Base-by-base conservation (phyloP, 2,797 vertebrate species). In the Lerista edwardsae region DNA sequence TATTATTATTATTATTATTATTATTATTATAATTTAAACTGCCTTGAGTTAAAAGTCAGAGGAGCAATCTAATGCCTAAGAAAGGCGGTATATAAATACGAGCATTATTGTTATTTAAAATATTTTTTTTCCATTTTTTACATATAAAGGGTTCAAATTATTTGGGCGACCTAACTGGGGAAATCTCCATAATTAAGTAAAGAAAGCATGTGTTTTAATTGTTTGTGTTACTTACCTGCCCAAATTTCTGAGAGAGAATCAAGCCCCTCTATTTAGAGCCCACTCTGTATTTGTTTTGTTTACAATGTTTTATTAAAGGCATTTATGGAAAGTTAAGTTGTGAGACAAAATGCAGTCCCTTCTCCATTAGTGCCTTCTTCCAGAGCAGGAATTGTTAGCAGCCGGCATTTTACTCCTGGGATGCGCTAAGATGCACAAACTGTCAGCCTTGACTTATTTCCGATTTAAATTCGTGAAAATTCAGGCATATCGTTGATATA, bases 401-500 rank as follows among this genome's bases (percentile, higher is more conserved):
- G 47, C 75, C 25, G 17, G n/a, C 51, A 47, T 61, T 59, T 79
- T 79, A 36, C 47, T 12, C 25, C 47, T 67, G 36, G 39, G 39
- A 61, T 74, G 69, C 36, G 47, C 71, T 5, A 47, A 83, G 75
- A 59, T 83, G 69, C 79, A 23, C 44, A 87, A 83, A 67, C 72
- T 69, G 44, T 68, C 14, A 73, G 36, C 34, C 15, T 55, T 72
- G 36, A 61, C 62, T 86, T 51, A 68, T 51, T 82, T 55, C 31
- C 64, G 34, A 72, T 77, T 82, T 64, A 82, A 77, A 72, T 12
- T 47, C 65, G 59, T n/a, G 23, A 59, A 82, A 82, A 82, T 82
- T 34, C 68, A 73, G 68, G 44, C 59, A 67, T 82, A 15, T 57
- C 19, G 34, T 55, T 86, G 75, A 86, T 78, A 86, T 79, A 67